Evolutionary conservation across 2,888 invertebrate species (phyloP).

Genomic region (Epiperipatus broadwayi): DNA sequence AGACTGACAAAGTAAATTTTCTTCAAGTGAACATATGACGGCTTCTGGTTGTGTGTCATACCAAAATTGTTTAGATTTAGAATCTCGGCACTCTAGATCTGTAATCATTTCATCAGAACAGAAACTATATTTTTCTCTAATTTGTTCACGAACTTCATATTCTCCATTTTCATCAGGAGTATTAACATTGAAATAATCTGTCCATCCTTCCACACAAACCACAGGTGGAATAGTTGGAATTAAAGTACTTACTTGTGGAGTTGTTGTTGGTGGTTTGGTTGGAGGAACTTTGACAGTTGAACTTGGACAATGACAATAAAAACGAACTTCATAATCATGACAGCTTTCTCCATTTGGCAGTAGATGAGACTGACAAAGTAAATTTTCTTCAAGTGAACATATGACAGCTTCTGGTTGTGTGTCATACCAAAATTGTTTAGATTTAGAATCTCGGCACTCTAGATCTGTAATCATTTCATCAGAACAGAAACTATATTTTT

Average conservation of each 20-base stretch:
- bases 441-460: constrained; percentile 15
- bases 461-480: constrained; percentile 17
- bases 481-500: constrained; percentile 15
- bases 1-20: no score
- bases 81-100: constrained; percentile 16
- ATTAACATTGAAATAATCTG: constrained; percentile 17
- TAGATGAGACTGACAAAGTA: no score
- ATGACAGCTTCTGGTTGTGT: no score
- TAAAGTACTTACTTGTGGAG: not conserved
- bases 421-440: no score
- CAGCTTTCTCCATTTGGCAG: no score
- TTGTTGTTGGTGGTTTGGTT: no score
- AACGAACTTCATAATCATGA: constrained; percentile 24
- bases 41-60: no score
- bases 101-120: constrained; percentile 17
- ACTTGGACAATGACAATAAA: constrained; percentile 25
- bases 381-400: no score
- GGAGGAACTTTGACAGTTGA: no score
- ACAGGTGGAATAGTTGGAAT: no score
- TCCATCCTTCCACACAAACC: constrained; percentile 17
- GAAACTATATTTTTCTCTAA: constrained; percentile 14
- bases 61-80: constrained; percentile 5
- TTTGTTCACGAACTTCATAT: constrained; percentile 16
- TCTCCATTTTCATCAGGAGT: constrained; percentile 16
- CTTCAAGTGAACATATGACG: no score